These are phyloP conservation scores for Burhinus oedicnemus DNA, from an alignment of 2,113 vertebrate species.

Conservation along the genomic window DNA sequence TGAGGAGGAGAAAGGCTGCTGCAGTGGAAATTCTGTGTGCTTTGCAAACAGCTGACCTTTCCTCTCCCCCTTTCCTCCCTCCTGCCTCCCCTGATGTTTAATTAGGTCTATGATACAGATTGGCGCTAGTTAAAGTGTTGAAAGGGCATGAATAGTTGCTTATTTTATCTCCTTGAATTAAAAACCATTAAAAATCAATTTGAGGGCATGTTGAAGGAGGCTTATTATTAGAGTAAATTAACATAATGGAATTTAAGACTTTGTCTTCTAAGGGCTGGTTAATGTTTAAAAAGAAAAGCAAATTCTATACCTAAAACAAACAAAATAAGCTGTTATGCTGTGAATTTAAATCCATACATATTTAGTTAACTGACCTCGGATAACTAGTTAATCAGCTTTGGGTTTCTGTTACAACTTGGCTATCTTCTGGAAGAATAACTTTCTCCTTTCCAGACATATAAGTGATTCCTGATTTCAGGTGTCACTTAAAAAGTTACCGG, in stretches of 20 bases:
- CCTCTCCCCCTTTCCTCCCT: neutral
- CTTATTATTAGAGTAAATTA: constrained; percentile 54
- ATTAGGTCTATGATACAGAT: constrained; percentile 37
- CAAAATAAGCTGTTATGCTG: neutral
- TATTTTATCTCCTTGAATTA: constrained; percentile 66
- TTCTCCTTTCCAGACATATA: neutral
- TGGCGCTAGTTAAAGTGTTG: constrained; percentile 44
- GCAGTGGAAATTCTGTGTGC: neutral
- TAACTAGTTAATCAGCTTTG: neutral
- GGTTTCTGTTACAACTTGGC: neutral
- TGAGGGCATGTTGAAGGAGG: constrained; percentile 47
- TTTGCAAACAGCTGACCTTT: neutral
- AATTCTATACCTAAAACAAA: neutral
- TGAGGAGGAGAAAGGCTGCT: neutral
- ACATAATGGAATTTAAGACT: constrained; percentile 42
- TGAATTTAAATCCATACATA: neutral
- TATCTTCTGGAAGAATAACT: neutral
- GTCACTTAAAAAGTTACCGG: neutral
- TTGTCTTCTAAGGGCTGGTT: neutral
- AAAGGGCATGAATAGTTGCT: constrained; percentile 35
- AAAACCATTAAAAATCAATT: constrained; percentile 67
- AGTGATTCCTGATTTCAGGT: neutral
- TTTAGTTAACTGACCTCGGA: neutral
- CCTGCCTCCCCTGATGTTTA: neutral
- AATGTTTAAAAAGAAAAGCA: neutral